phyloP scores from a whole-genome alignment of 2,113 vertebrate species.

The Triplophysa tibetana region DNA sequence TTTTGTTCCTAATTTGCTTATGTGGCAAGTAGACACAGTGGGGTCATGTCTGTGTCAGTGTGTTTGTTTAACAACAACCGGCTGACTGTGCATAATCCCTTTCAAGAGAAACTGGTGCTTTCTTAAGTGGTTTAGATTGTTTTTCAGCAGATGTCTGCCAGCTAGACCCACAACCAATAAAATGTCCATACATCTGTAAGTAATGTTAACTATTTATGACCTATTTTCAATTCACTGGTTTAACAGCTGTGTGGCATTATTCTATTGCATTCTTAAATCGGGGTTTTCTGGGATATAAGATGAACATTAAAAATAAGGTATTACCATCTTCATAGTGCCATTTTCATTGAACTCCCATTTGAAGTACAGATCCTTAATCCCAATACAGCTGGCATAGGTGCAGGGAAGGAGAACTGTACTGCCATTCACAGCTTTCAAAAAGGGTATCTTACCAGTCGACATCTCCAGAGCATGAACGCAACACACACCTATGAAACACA shows the following conservation, averaged over 20 bases:
- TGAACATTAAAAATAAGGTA: too few species aligned
- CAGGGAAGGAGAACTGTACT: conserved; percentile 86
- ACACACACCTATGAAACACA: conserved; percentile 66
- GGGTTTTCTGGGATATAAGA: too few species aligned
- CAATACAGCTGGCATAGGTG: conserved; percentile 85
- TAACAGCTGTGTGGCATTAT: neutral
- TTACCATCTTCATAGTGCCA: conserved; percentile 70
- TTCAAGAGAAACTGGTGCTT: neutral
- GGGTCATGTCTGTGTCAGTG: too few species aligned
- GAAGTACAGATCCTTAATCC: conserved; percentile 85
- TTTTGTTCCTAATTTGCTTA: too few species aligned
- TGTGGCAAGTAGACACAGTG: too few species aligned
- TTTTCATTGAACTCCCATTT: conserved; percentile 80
- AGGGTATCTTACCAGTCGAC: conserved; percentile 82
- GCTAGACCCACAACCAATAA: too few species aligned
- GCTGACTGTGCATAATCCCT: too few species aligned
- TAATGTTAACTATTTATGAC: neutral
- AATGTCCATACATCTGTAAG: too few species aligned
- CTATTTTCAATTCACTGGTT: too few species aligned
- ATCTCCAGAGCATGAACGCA: conserved; percentile 81
- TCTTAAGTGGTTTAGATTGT: neutral
- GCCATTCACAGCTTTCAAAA: conserved; percentile 84
- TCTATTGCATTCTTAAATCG: neutral
- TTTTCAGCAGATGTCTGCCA: neutral
- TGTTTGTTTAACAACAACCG: too few species aligned